These are phyloP conservation scores for Parapsyche elsis DNA, from an alignment of 1,140 invertebrate genomes.

Conservation along the genomic window DNA sequence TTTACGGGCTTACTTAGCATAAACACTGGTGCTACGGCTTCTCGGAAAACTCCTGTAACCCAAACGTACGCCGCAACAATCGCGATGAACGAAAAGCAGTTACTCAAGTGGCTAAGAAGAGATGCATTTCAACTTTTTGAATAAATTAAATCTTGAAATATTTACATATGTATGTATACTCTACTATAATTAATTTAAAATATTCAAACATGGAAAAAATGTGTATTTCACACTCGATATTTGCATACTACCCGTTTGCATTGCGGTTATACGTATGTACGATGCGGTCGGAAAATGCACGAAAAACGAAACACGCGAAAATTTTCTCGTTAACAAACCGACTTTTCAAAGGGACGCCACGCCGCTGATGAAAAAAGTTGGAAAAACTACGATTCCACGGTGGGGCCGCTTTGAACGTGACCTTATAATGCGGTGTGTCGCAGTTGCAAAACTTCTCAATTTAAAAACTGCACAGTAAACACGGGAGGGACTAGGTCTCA, in stretches of 20 bases:
- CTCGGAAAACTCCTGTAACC: background rate
- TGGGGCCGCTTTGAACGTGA: background rate
- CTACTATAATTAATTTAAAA: too few relatives aligned
- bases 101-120: too few relatives aligned
- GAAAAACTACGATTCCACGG: background rate
- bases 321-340: slow-evolving; percentile 12
- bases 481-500: background rate
- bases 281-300: background rate
- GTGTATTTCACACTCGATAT: too few relatives aligned
- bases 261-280: too few relatives aligned
- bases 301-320: background rate
- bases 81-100: background rate
- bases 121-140: too few relatives aligned
- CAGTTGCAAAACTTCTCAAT: slow-evolving; percentile 15
- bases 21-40: slow-evolving; percentile 22
- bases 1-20: slow-evolving; percentile 32
- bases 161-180: too few relatives aligned
- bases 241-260: too few relatives aligned
- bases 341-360: slow-evolving; percentile 14
- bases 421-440: slow-evolving; percentile 14
- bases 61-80: background rate
- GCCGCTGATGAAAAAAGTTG: slow-evolving; percentile 15
- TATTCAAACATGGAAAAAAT: too few relatives aligned
- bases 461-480: background rate
- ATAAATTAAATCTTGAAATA: too few relatives aligned